phyloP scores from a whole-genome alignment of 2,888 invertebrate species.

The Eristalis pertinax region DNA sequence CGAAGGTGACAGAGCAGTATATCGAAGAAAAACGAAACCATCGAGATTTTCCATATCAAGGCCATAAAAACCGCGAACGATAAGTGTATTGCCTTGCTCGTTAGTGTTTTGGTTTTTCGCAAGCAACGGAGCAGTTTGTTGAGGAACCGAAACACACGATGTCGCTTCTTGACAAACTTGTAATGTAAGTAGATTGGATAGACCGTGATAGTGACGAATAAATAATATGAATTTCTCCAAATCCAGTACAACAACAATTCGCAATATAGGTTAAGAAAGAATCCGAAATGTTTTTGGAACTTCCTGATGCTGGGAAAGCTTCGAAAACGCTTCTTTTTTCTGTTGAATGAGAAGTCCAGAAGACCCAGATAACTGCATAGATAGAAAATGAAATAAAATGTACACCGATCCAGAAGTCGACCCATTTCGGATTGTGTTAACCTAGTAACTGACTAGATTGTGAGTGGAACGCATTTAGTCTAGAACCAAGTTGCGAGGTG shows the following conservation, averaged over 20 bases:
- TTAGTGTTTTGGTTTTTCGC: background rate
- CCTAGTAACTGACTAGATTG: background rate
- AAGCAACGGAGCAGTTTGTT: background rate
- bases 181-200: background rate
- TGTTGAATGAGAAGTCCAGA: background rate
- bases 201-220: background rate
- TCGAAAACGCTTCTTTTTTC: background rate
- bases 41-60: background rate
- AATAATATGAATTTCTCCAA: background rate
- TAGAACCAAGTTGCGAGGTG: background rate
- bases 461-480: background rate
- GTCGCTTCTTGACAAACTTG: background rate
- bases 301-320: background rate
- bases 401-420: background rate
- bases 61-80: background rate
- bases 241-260: background rate
- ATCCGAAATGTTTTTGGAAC: background rate
- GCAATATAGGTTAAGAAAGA: background rate
- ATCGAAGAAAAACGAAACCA: background rate
- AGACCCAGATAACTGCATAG: background rate
- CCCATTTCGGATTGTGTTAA: background rate
- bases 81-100: background rate
- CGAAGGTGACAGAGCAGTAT: background rate
- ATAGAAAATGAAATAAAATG: background rate
- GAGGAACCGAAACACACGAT: background rate